Conservation (phyloP, 2,888 invertebrate species). For the Hypolimnas misippus region DNA sequence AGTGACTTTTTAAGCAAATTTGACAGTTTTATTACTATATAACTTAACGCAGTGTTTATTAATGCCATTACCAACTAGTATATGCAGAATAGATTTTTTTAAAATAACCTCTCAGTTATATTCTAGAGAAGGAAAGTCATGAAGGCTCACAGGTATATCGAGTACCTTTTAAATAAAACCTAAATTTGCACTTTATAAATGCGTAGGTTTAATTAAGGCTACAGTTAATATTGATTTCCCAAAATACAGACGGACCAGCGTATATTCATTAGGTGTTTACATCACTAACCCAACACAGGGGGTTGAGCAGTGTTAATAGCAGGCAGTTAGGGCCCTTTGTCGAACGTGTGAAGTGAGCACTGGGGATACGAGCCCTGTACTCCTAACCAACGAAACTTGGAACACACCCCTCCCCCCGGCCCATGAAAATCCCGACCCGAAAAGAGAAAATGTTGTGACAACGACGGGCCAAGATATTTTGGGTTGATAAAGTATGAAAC, state of each 20-base stretch:
- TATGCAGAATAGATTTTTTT: no score
- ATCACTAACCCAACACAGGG: conserved; percentile 59
- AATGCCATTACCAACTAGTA: no score
- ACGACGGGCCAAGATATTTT: conserved; percentile 49
- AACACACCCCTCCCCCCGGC: conserved; percentile 44
- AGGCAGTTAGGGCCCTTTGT: conserved; percentile 82
- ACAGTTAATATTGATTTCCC: neutral
- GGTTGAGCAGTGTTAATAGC: conserved; percentile 78
- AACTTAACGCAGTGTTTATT: no score
- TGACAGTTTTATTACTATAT: neutral
- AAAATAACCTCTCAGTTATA: no score
- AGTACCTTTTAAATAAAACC: no score
- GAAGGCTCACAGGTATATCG: no score
- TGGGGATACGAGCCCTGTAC: conserved; percentile 63
- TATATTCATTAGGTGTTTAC: conserved; percentile 45
- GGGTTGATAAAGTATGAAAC: conserved; percentile 56
- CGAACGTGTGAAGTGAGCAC: conserved; percentile 80
- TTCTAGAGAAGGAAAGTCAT: no score
- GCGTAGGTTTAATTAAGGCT: neutral
- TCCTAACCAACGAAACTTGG: conserved; percentile 46
- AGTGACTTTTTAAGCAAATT: neutral
- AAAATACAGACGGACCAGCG: conserved; percentile 13
- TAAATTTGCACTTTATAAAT: no score
- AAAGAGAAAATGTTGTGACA: conserved; percentile 23
- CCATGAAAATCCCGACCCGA: conserved; percentile 13